These are phyloP conservation scores for Mormyrus lacerda DNA, from an alignment of 2,113 vertebrate species.

Conservation along the genomic window DNA sequence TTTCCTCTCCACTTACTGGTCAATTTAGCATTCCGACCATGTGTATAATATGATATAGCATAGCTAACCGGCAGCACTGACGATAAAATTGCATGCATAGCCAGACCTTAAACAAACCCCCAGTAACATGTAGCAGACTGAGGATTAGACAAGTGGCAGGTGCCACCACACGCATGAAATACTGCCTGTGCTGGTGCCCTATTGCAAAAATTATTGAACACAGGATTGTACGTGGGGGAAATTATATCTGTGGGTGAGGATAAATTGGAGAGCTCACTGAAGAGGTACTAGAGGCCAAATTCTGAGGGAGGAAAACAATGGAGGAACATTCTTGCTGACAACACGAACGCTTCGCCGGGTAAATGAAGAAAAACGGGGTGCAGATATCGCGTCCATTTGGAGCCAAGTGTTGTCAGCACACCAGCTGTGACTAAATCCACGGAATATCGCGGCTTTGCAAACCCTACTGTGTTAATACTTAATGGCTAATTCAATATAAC, in stretches of 20 bases:
- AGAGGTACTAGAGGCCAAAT: neutral
- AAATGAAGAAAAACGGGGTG: conserved; percentile 10
- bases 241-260: neutral
- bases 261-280: neutral
- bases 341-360: neutral
- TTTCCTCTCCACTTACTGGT: neutral
- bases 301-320: neutral
- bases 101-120: neutral
- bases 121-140: neutral
- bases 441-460: neutral
- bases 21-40: neutral
- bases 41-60: neutral
- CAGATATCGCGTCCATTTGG: neutral
- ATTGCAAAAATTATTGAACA: neutral
- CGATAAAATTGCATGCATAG: neutral
- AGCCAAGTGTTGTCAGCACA: neutral
- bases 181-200: neutral
- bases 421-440: conserved; percentile 2
- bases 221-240: neutral
- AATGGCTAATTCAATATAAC: neutral
- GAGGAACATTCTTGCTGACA: neutral
- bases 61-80: neutral
- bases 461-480: neutral
- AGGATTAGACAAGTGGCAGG: neutral
- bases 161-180: neutral